Conservation (phyloP, 2,888 invertebrate species). For the Pammene aurita region DNA sequence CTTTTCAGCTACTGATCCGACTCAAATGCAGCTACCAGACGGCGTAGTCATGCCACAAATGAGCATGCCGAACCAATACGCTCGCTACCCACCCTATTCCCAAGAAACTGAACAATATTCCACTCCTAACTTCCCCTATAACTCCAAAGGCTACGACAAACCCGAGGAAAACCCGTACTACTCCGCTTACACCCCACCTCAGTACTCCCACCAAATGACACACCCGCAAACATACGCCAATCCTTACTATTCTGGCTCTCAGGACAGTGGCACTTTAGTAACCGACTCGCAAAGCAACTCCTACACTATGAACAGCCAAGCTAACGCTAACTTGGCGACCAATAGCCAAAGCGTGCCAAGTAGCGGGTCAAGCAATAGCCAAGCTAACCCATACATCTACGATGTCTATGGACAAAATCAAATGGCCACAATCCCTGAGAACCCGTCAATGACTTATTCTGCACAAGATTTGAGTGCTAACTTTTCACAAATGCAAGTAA, state of each 20-base stretch:
- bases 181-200: constrained; percentile 68
- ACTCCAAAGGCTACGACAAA: constrained; percentile 62
- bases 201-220: constrained; percentile 59
- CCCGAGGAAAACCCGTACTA: constrained; percentile 63
- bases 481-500: constrained; percentile 72
- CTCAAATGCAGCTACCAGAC: constrained; percentile 70
- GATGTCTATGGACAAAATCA: constrained; percentile 46
- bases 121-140: constrained; percentile 60
- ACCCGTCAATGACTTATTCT: constrained; percentile 47
- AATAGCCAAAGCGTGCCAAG: constrained; percentile 37
- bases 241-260: constrained; percentile 68
- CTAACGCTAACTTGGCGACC: constrained; percentile 44
- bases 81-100: constrained; percentile 60
- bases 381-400: constrained; percentile 49
- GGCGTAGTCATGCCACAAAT: constrained; percentile 65
- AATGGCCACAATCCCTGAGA: constrained; percentile 56
- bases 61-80: constrained; percentile 60
- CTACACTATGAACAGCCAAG: constrained; percentile 49
- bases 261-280: constrained; percentile 59
- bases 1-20: constrained; percentile 70
- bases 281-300: constrained; percentile 63
- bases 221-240: constrained; percentile 67
- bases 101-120: constrained; percentile 60
- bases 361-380: constrained; percentile 11
- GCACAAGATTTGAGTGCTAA: constrained; percentile 62